phyloP scores from a whole-genome alignment of 2,113 vertebrate genomes.

The Caracal caracal region DNA sequence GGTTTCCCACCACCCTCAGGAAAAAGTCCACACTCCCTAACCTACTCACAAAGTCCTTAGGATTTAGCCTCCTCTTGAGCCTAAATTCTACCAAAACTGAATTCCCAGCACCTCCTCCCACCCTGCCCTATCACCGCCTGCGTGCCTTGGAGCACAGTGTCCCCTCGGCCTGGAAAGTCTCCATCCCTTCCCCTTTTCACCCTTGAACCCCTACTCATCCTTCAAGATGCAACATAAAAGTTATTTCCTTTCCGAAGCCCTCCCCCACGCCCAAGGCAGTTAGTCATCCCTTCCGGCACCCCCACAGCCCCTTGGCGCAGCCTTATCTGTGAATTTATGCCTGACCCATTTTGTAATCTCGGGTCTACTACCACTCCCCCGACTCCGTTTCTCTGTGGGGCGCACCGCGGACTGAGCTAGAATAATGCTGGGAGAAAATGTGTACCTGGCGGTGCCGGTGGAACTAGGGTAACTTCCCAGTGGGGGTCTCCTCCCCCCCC shows the following conservation, averaged over 20 bases:
- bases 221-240: neutral
- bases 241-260: conserved; percentile 60
- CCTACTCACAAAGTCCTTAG: neutral
- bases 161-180: conserved; percentile 43
- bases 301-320: neutral
- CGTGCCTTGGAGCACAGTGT: neutral
- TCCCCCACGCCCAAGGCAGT: neutral
- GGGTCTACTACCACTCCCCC: neutral
- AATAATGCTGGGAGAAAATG: neutral
- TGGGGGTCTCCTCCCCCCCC: neutral
- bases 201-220: conserved; percentile 48
- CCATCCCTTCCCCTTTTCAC: conserved; percentile 46
- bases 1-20: neutral
- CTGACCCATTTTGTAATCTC: neutral
- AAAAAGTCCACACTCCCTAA: neutral
- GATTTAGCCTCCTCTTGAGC: neutral
- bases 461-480: neutral
- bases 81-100: neutral
- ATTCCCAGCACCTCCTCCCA: neutral
- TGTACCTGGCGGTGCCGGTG: neutral
- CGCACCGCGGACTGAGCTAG: rapidly evolving
- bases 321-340: neutral
- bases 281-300: neutral
- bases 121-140: neutral
- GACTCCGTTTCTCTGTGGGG: conserved; percentile 29